Evolutionary conservation across 2,888 invertebrate species (phyloP).

Genomic region (Brachynemurus nebulosus): DNA sequence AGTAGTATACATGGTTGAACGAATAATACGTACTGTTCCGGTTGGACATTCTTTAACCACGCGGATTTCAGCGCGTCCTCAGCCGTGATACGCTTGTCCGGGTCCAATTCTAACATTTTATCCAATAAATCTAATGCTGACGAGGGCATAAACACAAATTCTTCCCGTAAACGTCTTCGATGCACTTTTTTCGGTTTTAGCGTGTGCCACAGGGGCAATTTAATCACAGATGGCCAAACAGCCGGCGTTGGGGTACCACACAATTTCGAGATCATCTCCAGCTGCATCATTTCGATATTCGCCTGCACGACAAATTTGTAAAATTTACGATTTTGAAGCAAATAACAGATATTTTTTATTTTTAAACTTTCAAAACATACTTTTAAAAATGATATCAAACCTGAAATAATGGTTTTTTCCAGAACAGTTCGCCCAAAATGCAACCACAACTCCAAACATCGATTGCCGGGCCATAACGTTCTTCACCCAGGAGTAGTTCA

Average conservation of each 20-base stretch:
- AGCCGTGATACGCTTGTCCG: slow-evolving; percentile 83
- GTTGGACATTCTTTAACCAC: slow-evolving; percentile 85
- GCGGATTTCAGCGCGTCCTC: slow-evolving; percentile 83
- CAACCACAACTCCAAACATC: slow-evolving; percentile 99
- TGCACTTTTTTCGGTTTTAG: slow-evolving; percentile 84
- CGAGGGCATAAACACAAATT: slow-evolving; percentile 83
- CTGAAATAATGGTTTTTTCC: slow-evolving; percentile 90
- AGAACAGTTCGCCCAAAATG: slow-evolving; percentile 94
- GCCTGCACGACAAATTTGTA: slow-evolving; percentile 41
- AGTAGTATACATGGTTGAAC: no score
- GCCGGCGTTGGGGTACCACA: slow-evolving; percentile 95
- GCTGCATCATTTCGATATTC: slow-evolving; percentile 80
- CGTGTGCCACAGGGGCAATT: slow-evolving; percentile 82
- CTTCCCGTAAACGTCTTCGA: slow-evolving; percentile 77
- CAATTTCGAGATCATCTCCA: slow-evolving; percentile 84
- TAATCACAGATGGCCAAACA: slow-evolving; percentile 92
- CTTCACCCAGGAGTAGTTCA: slow-evolving; percentile 90
- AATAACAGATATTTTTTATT: no score
- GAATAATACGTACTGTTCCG: slow-evolving; percentile 71
- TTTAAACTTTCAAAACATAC: neutral
- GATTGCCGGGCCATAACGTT: slow-evolving; percentile 92
- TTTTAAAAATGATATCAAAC: slow-evolving; percentile 42
- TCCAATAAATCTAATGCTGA: slow-evolving; percentile 84
- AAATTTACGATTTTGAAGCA: neutral
- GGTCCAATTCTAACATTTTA: slow-evolving; percentile 92